Conservation (phyloP, 2,797 vertebrate genomes). For the Melanotaenia boesemani region DNA sequence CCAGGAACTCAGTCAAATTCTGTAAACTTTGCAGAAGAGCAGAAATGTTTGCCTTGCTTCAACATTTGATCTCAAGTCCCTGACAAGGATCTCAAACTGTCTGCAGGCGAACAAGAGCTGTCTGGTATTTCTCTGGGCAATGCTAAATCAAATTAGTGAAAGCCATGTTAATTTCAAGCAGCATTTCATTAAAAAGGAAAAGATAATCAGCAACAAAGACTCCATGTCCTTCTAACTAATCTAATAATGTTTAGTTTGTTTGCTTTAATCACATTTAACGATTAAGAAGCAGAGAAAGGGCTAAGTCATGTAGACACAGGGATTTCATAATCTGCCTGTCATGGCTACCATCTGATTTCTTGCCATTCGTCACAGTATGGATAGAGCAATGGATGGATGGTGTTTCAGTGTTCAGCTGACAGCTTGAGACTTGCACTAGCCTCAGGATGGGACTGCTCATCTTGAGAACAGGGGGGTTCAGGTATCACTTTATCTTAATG, state of each 20-base stretch:
- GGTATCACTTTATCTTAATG: constrained; percentile 62
- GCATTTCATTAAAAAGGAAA: constrained; percentile 83
- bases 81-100: constrained; percentile 78
- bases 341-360: constrained; percentile 79
- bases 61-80: constrained; percentile 61
- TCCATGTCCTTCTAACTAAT: constrained; percentile 81
- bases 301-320: constrained; percentile 77
- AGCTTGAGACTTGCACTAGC: constrained; percentile 49
- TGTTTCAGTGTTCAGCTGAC: constrained; percentile 54
- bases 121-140: constrained; percentile 77
- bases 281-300: constrained; percentile 73
- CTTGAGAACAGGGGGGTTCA: constrained; percentile 36
- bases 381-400: constrained; percentile 39
- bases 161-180: constrained; percentile 84
- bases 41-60: constrained; percentile 61
- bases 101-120: constrained; percentile 71
- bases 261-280: constrained; percentile 84
- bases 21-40: constrained; percentile 72
- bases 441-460: constrained; percentile 60
- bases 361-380: constrained; percentile 78
- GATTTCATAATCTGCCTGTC: constrained; percentile 79
- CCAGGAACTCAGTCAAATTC: constrained; percentile 64
- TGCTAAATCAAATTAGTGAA: constrained; percentile 80
- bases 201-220: constrained; percentile 80
- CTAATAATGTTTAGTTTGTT: constrained; percentile 83